These are phyloP conservation scores for Peromyscus melanophrys DNA, from an alignment of 2,797 vertebrate genomes.

Conservation along the genomic window DNA sequence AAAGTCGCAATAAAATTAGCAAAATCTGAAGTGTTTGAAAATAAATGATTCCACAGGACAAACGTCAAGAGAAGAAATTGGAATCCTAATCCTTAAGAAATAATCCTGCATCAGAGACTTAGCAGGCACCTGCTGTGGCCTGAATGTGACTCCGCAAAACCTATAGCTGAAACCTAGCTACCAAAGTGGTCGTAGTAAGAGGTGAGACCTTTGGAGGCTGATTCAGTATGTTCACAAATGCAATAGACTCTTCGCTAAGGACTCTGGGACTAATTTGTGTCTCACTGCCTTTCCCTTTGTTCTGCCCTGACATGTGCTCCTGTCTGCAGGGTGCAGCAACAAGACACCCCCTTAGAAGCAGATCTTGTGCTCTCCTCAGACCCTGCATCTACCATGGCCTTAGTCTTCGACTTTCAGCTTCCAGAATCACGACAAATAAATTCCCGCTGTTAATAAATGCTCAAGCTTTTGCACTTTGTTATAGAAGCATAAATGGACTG, in stretches of 20 bases:
- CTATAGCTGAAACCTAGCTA: background rate
- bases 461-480: background rate
- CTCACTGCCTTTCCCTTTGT: background rate
- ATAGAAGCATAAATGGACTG: background rate
- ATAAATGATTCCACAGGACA: background rate
- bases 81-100: background rate
- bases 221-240: background rate
- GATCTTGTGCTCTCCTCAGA: background rate
- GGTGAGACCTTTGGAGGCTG: background rate
- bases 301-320: background rate
- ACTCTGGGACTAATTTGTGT: background rate
- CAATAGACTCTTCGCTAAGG: background rate
- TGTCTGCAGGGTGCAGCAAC: background rate
- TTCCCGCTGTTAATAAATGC: background rate
- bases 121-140: background rate
- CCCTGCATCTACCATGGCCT: background rate
- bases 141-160: background rate
- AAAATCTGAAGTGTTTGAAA: background rate
- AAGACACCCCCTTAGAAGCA: background rate
- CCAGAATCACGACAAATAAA: background rate
- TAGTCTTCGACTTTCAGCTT: background rate
- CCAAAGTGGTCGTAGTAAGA: too few species aligned
- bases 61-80: background rate
- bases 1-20: background rate
- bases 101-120: background rate